These are phyloP conservation scores for Calyptommatus sinebrachiatus DNA, from an alignment of 2,113 vertebrate genomes.

Conservation along the genomic window DNA sequence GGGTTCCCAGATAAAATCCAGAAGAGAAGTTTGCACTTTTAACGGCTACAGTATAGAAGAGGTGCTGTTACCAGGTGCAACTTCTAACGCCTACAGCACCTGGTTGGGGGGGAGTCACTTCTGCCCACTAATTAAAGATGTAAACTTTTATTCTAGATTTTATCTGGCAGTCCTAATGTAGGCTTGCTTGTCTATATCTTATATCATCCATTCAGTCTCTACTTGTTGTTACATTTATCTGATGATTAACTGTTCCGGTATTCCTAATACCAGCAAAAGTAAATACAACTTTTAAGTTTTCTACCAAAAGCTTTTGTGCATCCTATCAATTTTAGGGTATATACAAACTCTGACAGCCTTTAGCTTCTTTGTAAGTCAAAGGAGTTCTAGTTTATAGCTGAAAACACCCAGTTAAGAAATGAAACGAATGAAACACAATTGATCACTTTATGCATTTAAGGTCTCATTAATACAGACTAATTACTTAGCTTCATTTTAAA, in stretches of 20 bases:
- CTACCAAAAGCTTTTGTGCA: not conserved
- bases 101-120: too few relatives aligned
- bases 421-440: not conserved
- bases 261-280: not conserved
- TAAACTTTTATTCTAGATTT: too few relatives aligned
- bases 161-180: too few relatives aligned
- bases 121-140: too few relatives aligned
- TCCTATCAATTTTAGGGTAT: not conserved
- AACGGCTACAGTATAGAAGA: too few relatives aligned
- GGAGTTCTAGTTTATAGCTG: constrained; percentile 1
- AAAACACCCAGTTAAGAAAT: not conserved
- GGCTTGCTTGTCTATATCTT: too few relatives aligned
- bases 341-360: not conserved
- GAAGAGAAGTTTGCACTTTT: too few relatives aligned
- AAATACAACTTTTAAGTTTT: not conserved
- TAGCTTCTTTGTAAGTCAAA: not conserved
- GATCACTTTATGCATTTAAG: constrained; percentile 1
- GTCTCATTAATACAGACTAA: constrained; percentile 3
- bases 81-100: too few relatives aligned
- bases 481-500: not conserved
- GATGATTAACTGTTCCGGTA: not conserved
- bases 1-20: too few relatives aligned
- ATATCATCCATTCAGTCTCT: not conserved
- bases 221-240: not conserved
- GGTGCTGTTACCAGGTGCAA: too few relatives aligned